Base-by-base conservation (phyloP, 2,113 vertebrate species). In the Rhineura floridana region DNA sequence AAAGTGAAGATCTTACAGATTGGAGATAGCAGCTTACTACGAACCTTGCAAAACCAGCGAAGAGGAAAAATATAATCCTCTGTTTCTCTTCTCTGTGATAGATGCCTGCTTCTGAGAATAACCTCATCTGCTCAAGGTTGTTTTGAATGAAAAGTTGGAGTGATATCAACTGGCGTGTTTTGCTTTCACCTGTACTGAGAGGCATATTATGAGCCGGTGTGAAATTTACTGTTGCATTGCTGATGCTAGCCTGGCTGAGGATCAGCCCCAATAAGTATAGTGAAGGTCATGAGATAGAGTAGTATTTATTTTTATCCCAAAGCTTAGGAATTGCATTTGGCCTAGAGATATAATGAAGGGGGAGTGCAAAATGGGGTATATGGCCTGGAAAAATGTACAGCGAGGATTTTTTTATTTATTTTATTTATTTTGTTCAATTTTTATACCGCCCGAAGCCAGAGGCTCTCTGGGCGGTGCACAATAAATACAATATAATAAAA, bases 1-100 rank as follows among this genome's bases (percentile, higher is more conserved):
- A 84, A 88, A 85, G 21, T 82, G 79, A 76, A 88, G 52, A 75
- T n/a, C 0, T 8, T 86, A 33, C n/a, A 81, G 79, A 90, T 91
- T 91, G 36, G 44, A 48, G 55, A 65, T 72, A 90, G 73, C 39
- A 39, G n/a, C 39, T 91, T 63, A 83, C 62, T 77, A 52, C 42
- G 3, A 8, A 48, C 23, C 83, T 92, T 52, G 87, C 33, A 63
- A 84, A 91, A 52, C 46, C 79, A 81, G 15, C 62, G 86, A 15
- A 90, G 28, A 30, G 62, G 85, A 46, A 62, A 65, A 72, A 59
- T 46, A 36, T 0, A 0, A 67, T 79, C 2, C 72, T 75, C 4
- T 25, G 25, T 25, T 84, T 21, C 3, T 83, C 67, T 83, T 87
- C 50, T 46, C 91, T 62, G 52, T 36, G 69, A 92, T 9, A 12